Percentiles rank a stretch among this genome's conserved stretches.
Conservation (phyloP, 2,888 invertebrate genomes). For the Erynnis tages region DNA sequence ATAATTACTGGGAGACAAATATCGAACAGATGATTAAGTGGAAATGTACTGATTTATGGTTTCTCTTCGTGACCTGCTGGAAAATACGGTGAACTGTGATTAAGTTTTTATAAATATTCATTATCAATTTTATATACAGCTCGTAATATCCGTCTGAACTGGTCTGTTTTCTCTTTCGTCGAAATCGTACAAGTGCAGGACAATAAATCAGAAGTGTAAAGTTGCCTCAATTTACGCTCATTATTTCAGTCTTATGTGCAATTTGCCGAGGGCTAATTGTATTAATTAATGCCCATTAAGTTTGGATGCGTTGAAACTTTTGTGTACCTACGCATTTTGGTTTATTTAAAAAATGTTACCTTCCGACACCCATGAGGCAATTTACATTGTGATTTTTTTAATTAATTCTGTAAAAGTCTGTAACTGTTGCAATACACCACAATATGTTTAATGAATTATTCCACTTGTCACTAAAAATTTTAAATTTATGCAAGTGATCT, state of each 20-base stretch:
- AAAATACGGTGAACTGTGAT: slow-evolving; percentile 65
- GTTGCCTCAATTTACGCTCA: slow-evolving; percentile 78
- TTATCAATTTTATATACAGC: slow-evolving; percentile 75
- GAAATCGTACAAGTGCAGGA: slow-evolving; percentile 75
- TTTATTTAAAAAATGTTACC: slow-evolving; percentile 52
- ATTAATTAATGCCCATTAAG: slow-evolving; percentile 77
- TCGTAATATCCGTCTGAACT: slow-evolving; percentile 72
- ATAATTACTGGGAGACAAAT: slow-evolving; percentile 38
- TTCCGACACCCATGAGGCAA: slow-evolving; percentile 32
- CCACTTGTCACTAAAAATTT: background rate
- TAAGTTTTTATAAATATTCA: slow-evolving; percentile 79
- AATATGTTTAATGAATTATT: background rate
- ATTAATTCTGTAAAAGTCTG: slow-evolving; percentile 2
- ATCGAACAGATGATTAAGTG: slow-evolving; percentile 63
- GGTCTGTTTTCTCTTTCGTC: slow-evolving; percentile 80
- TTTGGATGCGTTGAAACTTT: slow-evolving; percentile 65
- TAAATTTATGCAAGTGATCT: background rate
- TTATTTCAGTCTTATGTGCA: slow-evolving; percentile 76
- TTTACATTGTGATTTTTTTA: slow-evolving; percentile 13
- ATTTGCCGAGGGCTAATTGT: slow-evolving; percentile 79
- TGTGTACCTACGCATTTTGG: slow-evolving; percentile 49
- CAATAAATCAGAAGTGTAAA: slow-evolving; percentile 82
- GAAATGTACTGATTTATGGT: slow-evolving; percentile 74
- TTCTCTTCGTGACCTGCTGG: slow-evolving; percentile 64
- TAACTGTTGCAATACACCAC: too few species aligned